Evolutionary conservation across 1,140 invertebrate species (phyloP).

Genomic region (Tenebrio molitor): DNA sequence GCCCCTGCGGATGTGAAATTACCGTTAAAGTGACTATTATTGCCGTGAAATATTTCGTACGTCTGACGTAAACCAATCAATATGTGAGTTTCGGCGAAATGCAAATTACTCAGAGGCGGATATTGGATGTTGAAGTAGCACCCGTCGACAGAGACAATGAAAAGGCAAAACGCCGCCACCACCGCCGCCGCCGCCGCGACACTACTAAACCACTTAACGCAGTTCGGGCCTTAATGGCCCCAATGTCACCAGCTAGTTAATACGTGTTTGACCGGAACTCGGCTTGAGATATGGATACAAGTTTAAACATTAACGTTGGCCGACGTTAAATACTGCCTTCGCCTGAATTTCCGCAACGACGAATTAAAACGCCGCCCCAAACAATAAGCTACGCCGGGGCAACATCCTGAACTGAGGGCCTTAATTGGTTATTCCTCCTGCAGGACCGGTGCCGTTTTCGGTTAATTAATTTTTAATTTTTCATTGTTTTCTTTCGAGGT

Average conservation of each 20-base stretch:
- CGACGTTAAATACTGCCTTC: conserved; percentile 7
- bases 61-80: background rate
- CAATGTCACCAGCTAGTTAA: conserved; percentile 19
- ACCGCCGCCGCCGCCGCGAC: too few species aligned
- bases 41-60: too few species aligned
- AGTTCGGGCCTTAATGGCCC: conserved; percentile 16
- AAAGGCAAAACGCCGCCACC: conserved; percentile 1
- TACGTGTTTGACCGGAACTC: conserved; percentile 22
- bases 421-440: conserved; percentile 7
- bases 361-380: background rate
- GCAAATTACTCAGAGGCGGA: background rate
- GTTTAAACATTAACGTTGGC: conserved; percentile 22
- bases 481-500: background rate
- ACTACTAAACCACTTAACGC: conserved; percentile 12
- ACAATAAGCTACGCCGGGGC: conserved; percentile 4
- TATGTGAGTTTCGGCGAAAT: background rate
- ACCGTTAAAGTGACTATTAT: too few species aligned
- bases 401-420: background rate
- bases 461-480: conserved; percentile 27
- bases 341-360: conserved; percentile 10
- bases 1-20: too few species aligned
- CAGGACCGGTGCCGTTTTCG: conserved; percentile 19
- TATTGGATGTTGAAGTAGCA: conserved; percentile 18
- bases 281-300: conserved; percentile 26
- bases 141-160: conserved; percentile 10